Conservation (phyloP, 2,113 vertebrate genomes). For the Capreolus pygargus region DNA sequence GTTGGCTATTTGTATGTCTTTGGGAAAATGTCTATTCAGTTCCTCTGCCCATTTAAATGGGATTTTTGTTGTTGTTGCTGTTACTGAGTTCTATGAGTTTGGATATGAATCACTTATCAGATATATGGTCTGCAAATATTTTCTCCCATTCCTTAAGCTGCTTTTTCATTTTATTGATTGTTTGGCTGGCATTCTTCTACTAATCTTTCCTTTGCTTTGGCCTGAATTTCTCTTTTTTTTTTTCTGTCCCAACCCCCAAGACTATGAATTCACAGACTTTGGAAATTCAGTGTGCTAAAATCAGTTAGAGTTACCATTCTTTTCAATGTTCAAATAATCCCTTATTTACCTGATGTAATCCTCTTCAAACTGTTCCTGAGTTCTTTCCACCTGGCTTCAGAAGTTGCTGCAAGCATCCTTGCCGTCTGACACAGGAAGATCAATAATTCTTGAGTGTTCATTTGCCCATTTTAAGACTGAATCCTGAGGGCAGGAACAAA, state of each 20-base stretch:
- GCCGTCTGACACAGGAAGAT: not conserved
- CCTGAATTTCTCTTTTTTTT: not conserved
- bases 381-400: not conserved
- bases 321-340: not conserved
- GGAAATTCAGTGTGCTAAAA: not conserved
- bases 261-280: not conserved
- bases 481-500: not conserved
- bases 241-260: not conserved
- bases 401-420: not conserved
- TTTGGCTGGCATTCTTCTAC: not conserved
- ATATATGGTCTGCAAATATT: not conserved
- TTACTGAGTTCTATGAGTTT: not conserved
- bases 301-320: not conserved
- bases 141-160: not conserved
- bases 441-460: not conserved
- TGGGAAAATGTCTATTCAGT: not conserved
- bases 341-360: not conserved
- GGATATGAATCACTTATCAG: not conserved
- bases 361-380: not conserved
- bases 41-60: not conserved
- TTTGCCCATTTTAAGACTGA: not conserved
- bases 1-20: not conserved
- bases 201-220: not conserved
- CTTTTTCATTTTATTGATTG: not conserved
- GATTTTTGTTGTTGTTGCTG: not conserved